These are phyloP conservation scores for Poicephalus meyeri DNA, from an alignment of 2,113 vertebrate species.

Conservation along the genomic window DNA sequence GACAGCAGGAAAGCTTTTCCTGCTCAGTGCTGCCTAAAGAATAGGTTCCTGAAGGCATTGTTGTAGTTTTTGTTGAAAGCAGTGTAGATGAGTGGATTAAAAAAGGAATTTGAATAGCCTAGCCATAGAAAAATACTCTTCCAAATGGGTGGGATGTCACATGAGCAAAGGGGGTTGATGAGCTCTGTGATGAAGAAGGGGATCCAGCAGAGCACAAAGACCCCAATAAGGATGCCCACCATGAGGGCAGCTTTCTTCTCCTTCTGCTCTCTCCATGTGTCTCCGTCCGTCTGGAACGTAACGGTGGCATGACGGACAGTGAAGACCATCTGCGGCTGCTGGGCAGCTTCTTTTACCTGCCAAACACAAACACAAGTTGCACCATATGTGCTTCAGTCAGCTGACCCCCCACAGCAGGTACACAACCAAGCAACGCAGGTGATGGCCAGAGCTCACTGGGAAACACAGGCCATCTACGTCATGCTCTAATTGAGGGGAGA, in stretches of 20 bases:
- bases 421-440: not conserved
- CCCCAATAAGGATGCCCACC: slow-evolving; percentile 95
- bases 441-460: not conserved
- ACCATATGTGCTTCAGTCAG: not conserved
- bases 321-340: slow-evolving; percentile 88
- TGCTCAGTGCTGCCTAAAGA: slow-evolving; percentile 85
- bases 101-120: slow-evolving; percentile 98
- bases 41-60: slow-evolving; percentile 91
- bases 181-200: slow-evolving; percentile 97
- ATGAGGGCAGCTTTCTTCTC: slow-evolving; percentile 92
- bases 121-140: slow-evolving; percentile 98
- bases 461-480: not conserved
- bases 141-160: slow-evolving; percentile 89
- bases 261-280: slow-evolving; percentile 93
- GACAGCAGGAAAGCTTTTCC: not conserved
- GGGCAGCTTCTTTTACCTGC: slow-evolving; percentile 84
- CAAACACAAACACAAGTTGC: slow-evolving; percentile 34
- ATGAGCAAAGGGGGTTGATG: slow-evolving; percentile 87
- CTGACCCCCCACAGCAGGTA: not conserved
- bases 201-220: slow-evolving; percentile 96
- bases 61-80: slow-evolving; percentile 98
- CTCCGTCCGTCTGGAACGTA: slow-evolving; percentile 91
- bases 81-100: slow-evolving; percentile 96
- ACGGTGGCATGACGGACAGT: slow-evolving; percentile 86
- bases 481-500: not conserved